Base-by-base conservation (phyloP, 2,888 invertebrate genomes). In the Thecocarcelia acutangulata region DNA sequence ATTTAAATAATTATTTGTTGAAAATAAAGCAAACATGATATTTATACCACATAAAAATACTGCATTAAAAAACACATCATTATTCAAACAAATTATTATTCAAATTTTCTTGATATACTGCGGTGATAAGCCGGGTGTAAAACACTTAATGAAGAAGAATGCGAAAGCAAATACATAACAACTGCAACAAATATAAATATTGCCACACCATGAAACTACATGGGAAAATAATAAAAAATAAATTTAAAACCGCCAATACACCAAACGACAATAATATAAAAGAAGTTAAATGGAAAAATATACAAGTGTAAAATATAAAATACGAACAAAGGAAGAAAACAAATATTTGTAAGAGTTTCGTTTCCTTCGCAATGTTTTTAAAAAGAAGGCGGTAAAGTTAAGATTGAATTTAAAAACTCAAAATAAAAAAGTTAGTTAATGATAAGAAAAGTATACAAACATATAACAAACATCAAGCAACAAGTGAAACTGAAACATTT, bases 51-150 rank as follows among this genome's bases (percentile, higher is more conserved):
- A 52, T 1, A 44, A 54, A 15, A 13, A 28, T 28, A 17, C 44
- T 44, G 46, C 19, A 40, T 54, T 11, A 24, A 44, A 50, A 82
- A 70, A 82, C 84, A 81, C 85, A 84, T 84, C 83, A 83, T 84
- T 85, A 84, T 83, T 84, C 79, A 85, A 85, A 85, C 84, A 85
- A 85, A 85, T 85, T 85, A 85, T 85, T 84, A 85, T 84, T 83
- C 84, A 84, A 85, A 84, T 84, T 84, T 84, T 21, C 61, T 42
- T 81, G 85, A 85, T 85, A 76, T 78, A 68, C 83, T 69, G 56
- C 61, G 50, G 17, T 76, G 85, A 85, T 85, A 84, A 80, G 74
- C 11, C 78, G 61, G 82, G 82, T 78, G 82, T 82, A 82, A 76
- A 80, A 80, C 54, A 73, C 73, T 76, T 79, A 82, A 82, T 79